Percentiles rank a stretch among this genome's conserved stretches.
These are phyloP conservation scores for Sepiola atlantica DNA, from an alignment of 2,888 invertebrate genomes.

Conservation along the genomic window DNA sequence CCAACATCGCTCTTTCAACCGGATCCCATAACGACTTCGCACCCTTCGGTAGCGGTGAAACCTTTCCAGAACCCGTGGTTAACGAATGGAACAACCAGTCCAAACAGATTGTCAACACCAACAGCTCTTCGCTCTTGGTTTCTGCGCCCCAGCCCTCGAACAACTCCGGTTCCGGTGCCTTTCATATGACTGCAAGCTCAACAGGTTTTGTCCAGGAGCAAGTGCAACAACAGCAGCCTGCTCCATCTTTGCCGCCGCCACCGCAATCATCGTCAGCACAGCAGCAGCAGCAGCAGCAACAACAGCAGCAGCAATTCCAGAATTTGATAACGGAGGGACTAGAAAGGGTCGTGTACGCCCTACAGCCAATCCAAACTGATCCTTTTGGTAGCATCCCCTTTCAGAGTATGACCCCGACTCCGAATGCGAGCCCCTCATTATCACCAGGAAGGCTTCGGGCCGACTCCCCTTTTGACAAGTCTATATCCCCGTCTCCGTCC, in stretches of 20 bases:
- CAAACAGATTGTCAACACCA: not conserved
- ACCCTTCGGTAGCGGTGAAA: not conserved
- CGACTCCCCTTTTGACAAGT: not conserved
- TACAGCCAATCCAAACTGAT: not conserved
- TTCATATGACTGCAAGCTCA: not conserved
- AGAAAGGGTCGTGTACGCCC: not conserved
- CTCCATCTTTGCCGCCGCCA: not conserved
- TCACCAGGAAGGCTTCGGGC: not conserved
- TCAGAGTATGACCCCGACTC: slow-evolving; percentile 32
- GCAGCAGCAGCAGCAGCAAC: not conserved
- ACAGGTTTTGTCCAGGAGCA: not conserved
- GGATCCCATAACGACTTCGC: not conserved
- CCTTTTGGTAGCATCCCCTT: slow-evolving; percentile 41
- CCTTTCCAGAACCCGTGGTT: not conserved
- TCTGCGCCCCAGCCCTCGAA: not conserved
- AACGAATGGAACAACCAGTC: not conserved
- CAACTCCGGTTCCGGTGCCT: not conserved
- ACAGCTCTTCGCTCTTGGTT: not conserved
- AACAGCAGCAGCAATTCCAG: not conserved
- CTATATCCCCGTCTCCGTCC: not conserved
- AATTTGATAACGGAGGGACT: not conserved
- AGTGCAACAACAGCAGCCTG: not conserved
- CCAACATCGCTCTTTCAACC: not conserved
- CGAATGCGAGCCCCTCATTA: slow-evolving; percentile 11
- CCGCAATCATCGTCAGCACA: not conserved